Evolutionary conservation across 2,888 invertebrate species (phyloP), one percentile per base, ranked within the genome.

Genomic region (Lycophotia porphyrea): DNA sequence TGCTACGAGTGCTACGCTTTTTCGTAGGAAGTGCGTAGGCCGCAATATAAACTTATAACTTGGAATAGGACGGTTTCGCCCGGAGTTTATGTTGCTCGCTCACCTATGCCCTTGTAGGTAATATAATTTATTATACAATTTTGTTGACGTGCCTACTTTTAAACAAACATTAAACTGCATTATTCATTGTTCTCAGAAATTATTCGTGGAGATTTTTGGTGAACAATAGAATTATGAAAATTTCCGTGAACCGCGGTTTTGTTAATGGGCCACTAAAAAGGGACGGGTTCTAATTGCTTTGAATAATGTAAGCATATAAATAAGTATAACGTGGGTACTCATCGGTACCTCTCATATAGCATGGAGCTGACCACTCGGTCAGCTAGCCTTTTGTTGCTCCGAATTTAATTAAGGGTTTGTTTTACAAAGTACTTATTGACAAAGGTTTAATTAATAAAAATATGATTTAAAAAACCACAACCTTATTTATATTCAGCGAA

Each of bases 271-370:
- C 88, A 88, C 90, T 90, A 89, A 90, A 92, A 93, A 93, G 92
- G 94, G 92, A 90, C 90, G 88, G 88, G 84, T 87, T 91, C 90
- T 94, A 94, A 95, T 94, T 93, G 92, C 92, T 92, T 90, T 93
- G 91, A 93, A 94, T 93, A 92, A 94, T 92, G 90, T 91, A 90
- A 85, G 86, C 87, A 86, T 90, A 64, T 72, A 61, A 27, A 55
- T 70, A 60, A 21, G 49, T 78, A 88, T 86, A 86, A 87, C 80
- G 85, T 86, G 87, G 81, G 84, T 90, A 89, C 90, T 90, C 90
- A 91, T 91, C 87, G 85, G 82, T 87, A 89, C 87, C 85, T 90
- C 82, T 86, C 77, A 84, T 87, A 78, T 84, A 87, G 87, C 82
- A 85, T 87, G 80, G 85, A 88, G 87, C 82, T 86, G 88, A 88